Evolutionary conservation across 2,888 invertebrate species (phyloP), one percentile per base, ranked within the genome.

Genomic region (Melolontha melolontha): DNA sequence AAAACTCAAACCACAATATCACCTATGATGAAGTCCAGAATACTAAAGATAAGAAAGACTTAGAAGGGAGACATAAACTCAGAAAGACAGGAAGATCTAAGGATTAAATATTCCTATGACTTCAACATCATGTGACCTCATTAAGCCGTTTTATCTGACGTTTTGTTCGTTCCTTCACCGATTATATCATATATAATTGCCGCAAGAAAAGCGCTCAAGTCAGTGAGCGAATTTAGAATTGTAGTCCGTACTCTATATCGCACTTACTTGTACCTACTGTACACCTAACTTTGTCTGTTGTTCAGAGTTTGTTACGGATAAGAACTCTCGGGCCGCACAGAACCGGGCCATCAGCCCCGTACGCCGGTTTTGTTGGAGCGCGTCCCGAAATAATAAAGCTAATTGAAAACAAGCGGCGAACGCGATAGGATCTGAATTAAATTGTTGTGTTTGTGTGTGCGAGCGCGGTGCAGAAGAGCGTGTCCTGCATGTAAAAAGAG

Each of bases 351-450:
- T n/a, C 27, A 17, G 22, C 50, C 16, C 17, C 17, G 17, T 7
- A n/a, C 27, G 27, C 10, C n/a, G 55, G 11, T 14, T n/a, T 6
- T 2, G 17, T 41, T 22, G 12, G 34, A 40, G 54, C 39, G 42
- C 44, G 44, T 27, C 42, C 57, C 57, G 57, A 57, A 57, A 57
- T 71, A 73, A 72, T 70, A 68, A 78, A 77, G 74, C 79, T 79
- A 80, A 80, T 80, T 79, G 79, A 80, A 79, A 79, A 79, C 78
- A 78, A 79, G 76, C 78, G 75, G 73, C 72, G 57, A 27, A 66
- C 64, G 71, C 73, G 77, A 77, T 77, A 76, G 71, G 76, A 77
- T 77, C 76, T 73, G 75, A 76, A 77, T 77, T 77, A 77, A 77
- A 75, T 75, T 73, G 75, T 72, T 71, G 73, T 74, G 69, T 74